Conservation (phyloP, 2,888 invertebrate genomes). For the Cephus rjabovi region DNA sequence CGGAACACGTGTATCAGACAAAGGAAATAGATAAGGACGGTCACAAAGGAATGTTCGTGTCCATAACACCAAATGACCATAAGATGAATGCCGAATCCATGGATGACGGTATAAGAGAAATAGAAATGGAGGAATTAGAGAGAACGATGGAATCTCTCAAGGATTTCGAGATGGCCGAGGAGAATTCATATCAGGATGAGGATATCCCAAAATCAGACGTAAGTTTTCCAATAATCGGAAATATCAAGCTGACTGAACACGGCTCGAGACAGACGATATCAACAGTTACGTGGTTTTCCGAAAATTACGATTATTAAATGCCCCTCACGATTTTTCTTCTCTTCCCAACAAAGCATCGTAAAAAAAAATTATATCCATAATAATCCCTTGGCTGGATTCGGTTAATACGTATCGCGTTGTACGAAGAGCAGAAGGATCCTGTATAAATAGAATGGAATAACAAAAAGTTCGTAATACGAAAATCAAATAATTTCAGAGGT, state of each 20-base stretch:
- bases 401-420: not conserved
- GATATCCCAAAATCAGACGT: slow-evolving; percentile 26
- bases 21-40: slow-evolving; percentile 46
- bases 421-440: not conserved
- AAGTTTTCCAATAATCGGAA: slow-evolving; percentile 33
- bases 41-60: slow-evolving; percentile 39
- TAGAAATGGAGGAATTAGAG: slow-evolving; percentile 30
- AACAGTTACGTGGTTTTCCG: slow-evolving; percentile 44
- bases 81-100: slow-evolving; percentile 2
- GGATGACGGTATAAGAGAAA: slow-evolving; percentile 5
- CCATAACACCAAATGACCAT: slow-evolving; percentile 40
- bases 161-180: slow-evolving; percentile 13
- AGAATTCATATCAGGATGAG: slow-evolving; percentile 24
- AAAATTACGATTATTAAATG: slow-evolving; percentile 46
- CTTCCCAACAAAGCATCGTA: too few species aligned
- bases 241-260: slow-evolving; percentile 42
- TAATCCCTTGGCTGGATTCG: too few species aligned
- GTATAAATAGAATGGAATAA: not conserved
- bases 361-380: too few species aligned
- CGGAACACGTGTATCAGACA: slow-evolving; percentile 42
- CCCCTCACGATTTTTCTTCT: too few species aligned
- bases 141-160: slow-evolving; percentile 25
- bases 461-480: too few species aligned
- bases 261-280: slow-evolving; percentile 41
- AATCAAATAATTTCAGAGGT: slow-evolving; percentile 7